A percentile compares a stretch with the other conserved stretches of the same genome.
These are phyloP conservation scores for Dromius quadrimaculatus DNA, from an alignment of 2,888 invertebrate species.

Conservation along the genomic window DNA sequence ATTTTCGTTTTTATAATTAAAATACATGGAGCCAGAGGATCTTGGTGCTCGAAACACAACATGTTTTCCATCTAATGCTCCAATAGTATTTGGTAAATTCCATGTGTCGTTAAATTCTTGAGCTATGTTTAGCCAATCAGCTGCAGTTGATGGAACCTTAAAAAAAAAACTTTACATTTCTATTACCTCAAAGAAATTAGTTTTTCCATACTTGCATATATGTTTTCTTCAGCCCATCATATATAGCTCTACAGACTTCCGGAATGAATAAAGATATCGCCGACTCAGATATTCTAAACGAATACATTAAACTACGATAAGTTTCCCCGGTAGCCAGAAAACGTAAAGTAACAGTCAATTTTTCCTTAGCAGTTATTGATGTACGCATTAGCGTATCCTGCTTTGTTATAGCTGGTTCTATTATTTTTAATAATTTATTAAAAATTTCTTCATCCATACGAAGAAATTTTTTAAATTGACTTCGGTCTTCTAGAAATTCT, in stretches of 20 bases:
- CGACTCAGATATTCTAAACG: constrained; percentile 42
- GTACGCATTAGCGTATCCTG: too few species aligned
- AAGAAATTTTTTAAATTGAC: too few species aligned
- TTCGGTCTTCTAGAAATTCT: too few species aligned
- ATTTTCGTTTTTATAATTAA: constrained; percentile 57
- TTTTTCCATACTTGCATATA: constrained; percentile 15
- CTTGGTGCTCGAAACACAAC: constrained; percentile 55
- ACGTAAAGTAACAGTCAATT: constrained; percentile 12
- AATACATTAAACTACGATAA: constrained; percentile 49
- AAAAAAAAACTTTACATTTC: background rate
- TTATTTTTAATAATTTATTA: too few species aligned
- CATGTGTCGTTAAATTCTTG: constrained; percentile 56
- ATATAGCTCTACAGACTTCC: constrained; percentile 31
- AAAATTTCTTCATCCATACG: too few species aligned
- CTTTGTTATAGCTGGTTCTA: too few species aligned
- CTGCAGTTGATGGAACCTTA: constrained; percentile 54
- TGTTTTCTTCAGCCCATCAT: constrained; percentile 54
- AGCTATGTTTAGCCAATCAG: too few species aligned
- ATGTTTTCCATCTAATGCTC: constrained; percentile 58
- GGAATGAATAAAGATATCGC: constrained; percentile 41
- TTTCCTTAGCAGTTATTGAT: constrained; percentile 46
- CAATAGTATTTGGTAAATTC: constrained; percentile 57
- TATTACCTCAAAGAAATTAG: background rate
- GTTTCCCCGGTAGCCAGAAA: constrained; percentile 50
- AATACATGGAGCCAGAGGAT: constrained; percentile 56